Evolutionary conservation across 2,113 vertebrate species (phyloP).

Genomic region (Sylvia atricapilla): DNA sequence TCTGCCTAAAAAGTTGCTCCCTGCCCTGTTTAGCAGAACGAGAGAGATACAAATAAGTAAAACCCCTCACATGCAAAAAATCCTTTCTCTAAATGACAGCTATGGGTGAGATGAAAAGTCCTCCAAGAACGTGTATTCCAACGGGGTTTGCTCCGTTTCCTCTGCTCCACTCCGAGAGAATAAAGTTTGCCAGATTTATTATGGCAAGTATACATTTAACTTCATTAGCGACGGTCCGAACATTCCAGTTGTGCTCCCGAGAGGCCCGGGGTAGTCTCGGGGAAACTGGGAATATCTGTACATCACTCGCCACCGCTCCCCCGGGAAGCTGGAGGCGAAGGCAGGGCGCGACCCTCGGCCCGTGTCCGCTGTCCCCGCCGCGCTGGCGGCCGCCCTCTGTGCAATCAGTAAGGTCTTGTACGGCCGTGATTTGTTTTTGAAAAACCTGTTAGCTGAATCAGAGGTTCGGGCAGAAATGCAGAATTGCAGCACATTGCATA

Average conservation of each 20-base stretch:
- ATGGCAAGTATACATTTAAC: accelerated
- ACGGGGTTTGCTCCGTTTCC: neutral
- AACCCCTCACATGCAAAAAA: neutral
- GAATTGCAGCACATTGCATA: neutral
- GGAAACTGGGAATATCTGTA: neutral
- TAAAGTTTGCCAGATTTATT: neutral
- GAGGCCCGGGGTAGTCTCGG: accelerated
- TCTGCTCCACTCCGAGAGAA: neutral
- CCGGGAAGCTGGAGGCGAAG: neutral
- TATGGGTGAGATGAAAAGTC: neutral
- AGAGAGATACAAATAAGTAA: neutral
- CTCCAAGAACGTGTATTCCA: neutral
- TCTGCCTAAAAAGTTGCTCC: neutral
- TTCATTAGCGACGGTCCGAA: neutral
- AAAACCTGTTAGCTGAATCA: slow-evolving; percentile 4
- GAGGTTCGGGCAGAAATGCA: neutral
- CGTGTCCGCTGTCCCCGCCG: neutral
- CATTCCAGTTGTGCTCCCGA: neutral
- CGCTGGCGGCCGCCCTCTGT: neutral
- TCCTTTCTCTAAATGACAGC: neutral
- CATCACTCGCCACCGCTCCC: accelerated
- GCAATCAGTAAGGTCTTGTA: neutral
- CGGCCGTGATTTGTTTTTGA: neutral
- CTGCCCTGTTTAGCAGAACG: neutral
- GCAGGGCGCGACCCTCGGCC: neutral